Evolutionary conservation across 2,113 vertebrate genomes (phyloP).

Genomic region (Theristicus caerulescens): DNA sequence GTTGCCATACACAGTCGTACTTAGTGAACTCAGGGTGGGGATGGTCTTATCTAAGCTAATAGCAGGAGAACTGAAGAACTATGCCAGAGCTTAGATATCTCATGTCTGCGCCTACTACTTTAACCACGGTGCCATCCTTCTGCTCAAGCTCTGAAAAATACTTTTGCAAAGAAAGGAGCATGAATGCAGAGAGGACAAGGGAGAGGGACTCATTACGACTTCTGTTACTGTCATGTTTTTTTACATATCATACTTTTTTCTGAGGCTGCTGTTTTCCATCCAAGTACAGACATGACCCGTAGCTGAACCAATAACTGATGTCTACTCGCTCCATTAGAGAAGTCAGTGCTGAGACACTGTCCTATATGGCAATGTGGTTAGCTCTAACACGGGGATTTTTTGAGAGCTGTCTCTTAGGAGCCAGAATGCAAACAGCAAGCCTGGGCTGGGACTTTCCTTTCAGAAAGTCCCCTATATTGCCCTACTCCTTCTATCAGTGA

Average conservation of each 20-base stretch:
- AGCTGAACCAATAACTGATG: not conserved
- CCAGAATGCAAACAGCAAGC: not conserved
- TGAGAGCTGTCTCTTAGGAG: not conserved
- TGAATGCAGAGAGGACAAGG: not conserved
- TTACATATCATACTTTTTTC: not conserved
- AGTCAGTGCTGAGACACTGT: not conserved
- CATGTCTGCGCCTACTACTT: not conserved
- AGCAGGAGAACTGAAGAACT: not conserved
- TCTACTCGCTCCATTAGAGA: not conserved
- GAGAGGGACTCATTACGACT: not conserved
- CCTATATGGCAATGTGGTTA: rapidly evolving
- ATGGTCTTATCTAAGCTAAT: not conserved
- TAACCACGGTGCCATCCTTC: not conserved
- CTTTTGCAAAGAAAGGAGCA: not conserved
- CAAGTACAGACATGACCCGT: not conserved
- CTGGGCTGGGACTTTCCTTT: not conserved
- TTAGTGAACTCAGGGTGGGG: not conserved
- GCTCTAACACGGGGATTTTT: not conserved
- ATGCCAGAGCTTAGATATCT: not conserved
- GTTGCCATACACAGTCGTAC: not conserved
- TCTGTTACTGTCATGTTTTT: not conserved
- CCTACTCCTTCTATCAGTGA: conserved; percentile 16
- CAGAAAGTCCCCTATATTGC: not conserved
- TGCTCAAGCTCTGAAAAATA: not conserved
- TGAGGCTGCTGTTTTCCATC: not conserved